These are phyloP conservation scores for Drosophila anomelani DNA, from an alignment of 2,888 invertebrate species.

Conservation along the genomic window DNA sequence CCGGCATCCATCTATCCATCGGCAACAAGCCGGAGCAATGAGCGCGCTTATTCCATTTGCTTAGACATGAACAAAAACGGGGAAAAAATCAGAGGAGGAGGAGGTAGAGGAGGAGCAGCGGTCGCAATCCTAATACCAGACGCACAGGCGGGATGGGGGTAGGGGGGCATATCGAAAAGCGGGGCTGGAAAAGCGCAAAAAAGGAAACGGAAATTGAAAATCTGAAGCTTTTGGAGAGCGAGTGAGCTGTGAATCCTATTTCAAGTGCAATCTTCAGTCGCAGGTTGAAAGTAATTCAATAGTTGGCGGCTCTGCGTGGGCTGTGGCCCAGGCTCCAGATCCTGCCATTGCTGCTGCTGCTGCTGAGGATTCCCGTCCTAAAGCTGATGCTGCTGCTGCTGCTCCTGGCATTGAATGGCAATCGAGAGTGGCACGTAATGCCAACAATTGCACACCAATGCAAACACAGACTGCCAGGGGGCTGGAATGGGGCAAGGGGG, in stretches of 20 bases:
- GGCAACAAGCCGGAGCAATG: constrained; percentile 73
- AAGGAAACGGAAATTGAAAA: constrained; percentile 79
- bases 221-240: constrained; percentile 78
- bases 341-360: neutral
- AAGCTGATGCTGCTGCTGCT: constrained; percentile 29
- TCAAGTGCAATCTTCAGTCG: constrained; percentile 80
- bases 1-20: constrained; percentile 50
- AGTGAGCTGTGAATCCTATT: constrained; percentile 81
- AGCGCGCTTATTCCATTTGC: constrained; percentile 79
- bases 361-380: constrained; percentile 32
- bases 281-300: constrained; percentile 79
- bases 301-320: constrained; percentile 68
- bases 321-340: constrained; percentile 12
- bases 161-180: constrained; percentile 11
- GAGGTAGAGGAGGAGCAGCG: neutral
- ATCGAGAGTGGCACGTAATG: constrained; percentile 82
- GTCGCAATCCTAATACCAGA: constrained; percentile 21
- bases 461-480: constrained; percentile 56
- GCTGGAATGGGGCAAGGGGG: constrained; percentile 13
- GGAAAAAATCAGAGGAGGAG: constrained; percentile 8
- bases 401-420: constrained; percentile 73
- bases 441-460: constrained; percentile 80
- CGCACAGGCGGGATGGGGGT: constrained; percentile 3
- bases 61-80: constrained; percentile 74
- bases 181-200: constrained; percentile 52